phyloP scores from a whole-genome alignment of 1,140 invertebrate species.

The Pseudomyrmex gracilis region DNA sequence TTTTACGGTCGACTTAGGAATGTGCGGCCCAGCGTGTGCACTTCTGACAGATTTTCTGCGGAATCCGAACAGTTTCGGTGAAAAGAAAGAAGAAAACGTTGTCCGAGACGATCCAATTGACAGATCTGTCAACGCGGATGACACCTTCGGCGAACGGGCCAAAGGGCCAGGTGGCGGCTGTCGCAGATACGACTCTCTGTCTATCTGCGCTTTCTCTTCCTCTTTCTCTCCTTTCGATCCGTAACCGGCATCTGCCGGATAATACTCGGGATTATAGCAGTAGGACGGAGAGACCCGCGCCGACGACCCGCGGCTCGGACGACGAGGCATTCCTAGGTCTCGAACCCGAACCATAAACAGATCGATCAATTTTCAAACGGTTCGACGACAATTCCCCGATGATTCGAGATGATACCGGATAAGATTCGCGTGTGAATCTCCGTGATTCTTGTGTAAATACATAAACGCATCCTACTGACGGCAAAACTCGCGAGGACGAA shows the following conservation, averaged over 20 bases:
- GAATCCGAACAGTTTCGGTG: slow-evolving; percentile 52
- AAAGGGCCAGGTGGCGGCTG: slow-evolving; percentile 70
- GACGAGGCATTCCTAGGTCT: slow-evolving; percentile 55
- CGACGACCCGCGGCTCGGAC: slow-evolving; percentile 54
- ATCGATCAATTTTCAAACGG: slow-evolving; percentile 84
- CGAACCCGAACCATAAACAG: slow-evolving; percentile 77
- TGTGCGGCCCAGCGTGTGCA: slow-evolving; percentile 34
- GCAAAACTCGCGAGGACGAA: background rate
- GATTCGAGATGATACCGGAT: slow-evolving; percentile 71
- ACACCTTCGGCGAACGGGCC: slow-evolving; percentile 75
- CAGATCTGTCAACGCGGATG: slow-evolving; percentile 83
- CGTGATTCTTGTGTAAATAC: slow-evolving; percentile 8
- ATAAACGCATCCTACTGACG: background rate
- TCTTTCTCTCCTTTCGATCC: slow-evolving; percentile 47
- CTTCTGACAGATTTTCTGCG: slow-evolving; percentile 25
- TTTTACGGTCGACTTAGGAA: slow-evolving; percentile 69
- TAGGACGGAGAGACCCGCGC: slow-evolving; percentile 65
- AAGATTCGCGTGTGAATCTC: slow-evolving; percentile 63
- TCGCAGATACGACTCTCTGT: slow-evolving; percentile 74
- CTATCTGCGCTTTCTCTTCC: slow-evolving; percentile 43
- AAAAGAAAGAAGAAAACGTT: slow-evolving; percentile 38
- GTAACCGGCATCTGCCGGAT: slow-evolving; percentile 81
- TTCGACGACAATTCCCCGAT: slow-evolving; percentile 63
- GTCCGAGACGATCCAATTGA: slow-evolving; percentile 77
- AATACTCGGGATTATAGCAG: slow-evolving; percentile 81